phyloP scores from a whole-genome alignment of 2,797 vertebrate genomes.

The Brachymystax lenok region DNA sequence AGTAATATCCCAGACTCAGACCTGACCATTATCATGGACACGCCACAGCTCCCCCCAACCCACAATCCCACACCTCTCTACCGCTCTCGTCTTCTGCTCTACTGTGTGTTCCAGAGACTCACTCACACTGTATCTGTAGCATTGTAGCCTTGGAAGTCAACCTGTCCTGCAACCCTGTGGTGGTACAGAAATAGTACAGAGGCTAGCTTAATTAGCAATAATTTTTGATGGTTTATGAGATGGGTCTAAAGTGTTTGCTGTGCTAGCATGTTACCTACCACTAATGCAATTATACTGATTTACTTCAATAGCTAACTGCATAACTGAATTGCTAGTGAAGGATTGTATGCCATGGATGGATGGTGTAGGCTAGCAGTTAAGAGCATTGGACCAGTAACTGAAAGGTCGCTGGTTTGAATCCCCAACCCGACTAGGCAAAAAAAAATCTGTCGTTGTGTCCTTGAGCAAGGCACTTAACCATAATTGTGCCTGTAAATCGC shows the following conservation, averaged over 20 bases:
- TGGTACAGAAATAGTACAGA: neutral
- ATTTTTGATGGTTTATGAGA: neutral
- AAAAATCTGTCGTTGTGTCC: too few relatives aligned
- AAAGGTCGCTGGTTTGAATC: too few relatives aligned
- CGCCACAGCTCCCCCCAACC: neutral
- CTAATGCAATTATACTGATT: too few relatives aligned
- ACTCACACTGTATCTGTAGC: neutral
- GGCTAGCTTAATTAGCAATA: neutral
- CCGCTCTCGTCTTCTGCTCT: neutral
- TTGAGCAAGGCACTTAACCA: too few relatives aligned
- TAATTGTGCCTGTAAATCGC: too few relatives aligned
- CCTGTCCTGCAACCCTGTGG: neutral
- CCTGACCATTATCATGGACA: neutral
- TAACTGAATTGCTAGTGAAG: too few relatives aligned
- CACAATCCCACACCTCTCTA: neutral
- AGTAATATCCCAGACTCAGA: conserved; percentile 30
- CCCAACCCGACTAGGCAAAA: too few relatives aligned
- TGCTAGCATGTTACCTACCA: neutral
- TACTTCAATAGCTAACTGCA: too few relatives aligned
- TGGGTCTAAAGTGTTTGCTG: too few relatives aligned
- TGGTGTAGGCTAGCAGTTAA: too few relatives aligned
- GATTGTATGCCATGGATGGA: too few relatives aligned
- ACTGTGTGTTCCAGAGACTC: neutral
- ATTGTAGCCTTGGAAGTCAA: neutral
- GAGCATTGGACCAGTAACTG: too few relatives aligned